Base-by-base conservation (phyloP, 2,888 invertebrate species). In the Drosophila hamatofila region DNA sequence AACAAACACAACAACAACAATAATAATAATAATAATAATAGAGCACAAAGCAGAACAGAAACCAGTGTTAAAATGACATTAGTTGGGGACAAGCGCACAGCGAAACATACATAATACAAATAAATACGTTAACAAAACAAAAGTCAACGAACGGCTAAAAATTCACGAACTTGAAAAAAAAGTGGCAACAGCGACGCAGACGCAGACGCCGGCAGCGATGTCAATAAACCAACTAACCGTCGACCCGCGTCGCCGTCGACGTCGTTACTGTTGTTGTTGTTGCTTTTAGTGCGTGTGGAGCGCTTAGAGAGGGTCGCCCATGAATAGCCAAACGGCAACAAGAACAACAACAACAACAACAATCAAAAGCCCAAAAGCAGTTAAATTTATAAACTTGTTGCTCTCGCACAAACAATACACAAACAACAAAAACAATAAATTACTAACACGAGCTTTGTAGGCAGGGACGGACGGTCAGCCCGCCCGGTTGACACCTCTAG, bases 91-190 rank as follows among this genome's bases (percentile, higher is more conserved):
- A 65, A 56, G 21, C 64, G 78, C 65, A 55, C 46, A 69, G 23
- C 54, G 33, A 44, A 27, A 56, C 39, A 68, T 57, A 79, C 33
- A 73, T 48, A 61, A 63, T 51, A 78, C 64, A 75, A 75, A 75
- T 67, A 82, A 82, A 79, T 49, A 35, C 60, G 83, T 72, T 86
- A 84, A 80, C 69, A 86, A 74, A 68, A 63, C 75, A 78, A 81
- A 80, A 88, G 88, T 88, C 88, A 88, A 88, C 83, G 88, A 79
- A 89, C 88, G 89, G 80, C 88, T 82, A 86, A 88, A 88, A 89
- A 83, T 88, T 88, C 89, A 88, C 88, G 88, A 86, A 89, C 88
- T 85, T 89, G 86, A 81, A 80, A 80, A 80, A 66, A 75, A 71
- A 70, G 77, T 65, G 56, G 59, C 66, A 68, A 65, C 64, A 68